Conservation (phyloP, 1,140 invertebrate genomes). For the Parasteatoda tepidariorum region DNA sequence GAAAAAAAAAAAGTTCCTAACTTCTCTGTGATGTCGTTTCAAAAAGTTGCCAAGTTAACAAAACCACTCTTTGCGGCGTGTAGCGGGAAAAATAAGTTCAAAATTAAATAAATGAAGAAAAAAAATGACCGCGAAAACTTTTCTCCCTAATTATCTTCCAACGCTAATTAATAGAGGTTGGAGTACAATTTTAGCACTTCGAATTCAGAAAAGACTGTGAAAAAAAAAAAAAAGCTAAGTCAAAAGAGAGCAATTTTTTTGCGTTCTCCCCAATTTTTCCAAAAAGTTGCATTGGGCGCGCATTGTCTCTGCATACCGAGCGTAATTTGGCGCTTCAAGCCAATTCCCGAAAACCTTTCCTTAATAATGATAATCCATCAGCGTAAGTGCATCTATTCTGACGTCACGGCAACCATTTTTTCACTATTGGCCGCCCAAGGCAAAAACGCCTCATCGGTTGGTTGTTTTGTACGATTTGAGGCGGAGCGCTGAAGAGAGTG, state of each 20-base stretch:
- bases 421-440: slow-evolving; percentile 47
- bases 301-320: slow-evolving; percentile 32
- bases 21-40: slow-evolving; percentile 20
- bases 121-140: slow-evolving; percentile 33
- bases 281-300: slow-evolving; percentile 34
- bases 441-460: slow-evolving; percentile 57
- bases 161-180: slow-evolving; percentile 56
- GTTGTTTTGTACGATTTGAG: slow-evolving; percentile 39
- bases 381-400: slow-evolving; percentile 49
- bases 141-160: slow-evolving; percentile 55
- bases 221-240: slow-evolving; percentile 12
- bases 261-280: not conserved
- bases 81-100: not conserved
- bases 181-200: slow-evolving; percentile 39
- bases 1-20: not conserved
- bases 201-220: not conserved
- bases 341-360: slow-evolving; percentile 44
- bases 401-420: slow-evolving; percentile 58
- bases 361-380: slow-evolving; percentile 61
- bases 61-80: slow-evolving; percentile 18
- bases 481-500: slow-evolving; percentile 3
- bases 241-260: not conserved
- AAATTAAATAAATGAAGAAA: no score
- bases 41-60: slow-evolving; percentile 46
- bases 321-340: slow-evolving; percentile 50